Base-by-base conservation (phyloP, 1,140 invertebrate genomes). In the Bombus difficillimus region DNA sequence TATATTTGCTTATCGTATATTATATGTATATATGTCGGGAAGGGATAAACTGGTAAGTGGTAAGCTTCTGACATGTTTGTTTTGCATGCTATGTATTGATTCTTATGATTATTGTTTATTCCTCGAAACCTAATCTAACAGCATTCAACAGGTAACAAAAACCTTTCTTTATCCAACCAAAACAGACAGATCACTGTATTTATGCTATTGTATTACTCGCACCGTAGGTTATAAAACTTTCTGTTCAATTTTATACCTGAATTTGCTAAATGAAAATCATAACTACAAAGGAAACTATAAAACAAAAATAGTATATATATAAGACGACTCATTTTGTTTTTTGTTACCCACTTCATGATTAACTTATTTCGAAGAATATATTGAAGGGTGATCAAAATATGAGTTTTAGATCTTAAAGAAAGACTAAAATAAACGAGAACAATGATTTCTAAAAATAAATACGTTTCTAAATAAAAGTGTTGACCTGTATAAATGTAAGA, bases 21-120 rank as follows among this genome's bases (percentile, higher is more conserved):
- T 47, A 74, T 74, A 34, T 43, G 41, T 32, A 1, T 47, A n/a
- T 74, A 74, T 32, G 9, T 74, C 15, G 28, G 9, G 6, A n/a
- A 8, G 39, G 28, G 37, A 3, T 71, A 39, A 71, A 28, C 39
- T 41, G 39, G 39, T 72, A 72, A 72, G 39, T 75, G 43, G 43
- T 87, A 68, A 68, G 34, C 3, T 68, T 89, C 75, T 83, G 75
- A 80, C 86, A 43, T 80, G 83, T 81, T 72, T 88, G 73, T 86
- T 88, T 74, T 80, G 81, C 85, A 89, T 90, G 88, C 28, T 32
- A 18, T 82, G 68, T 78, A 87, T 28, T 78, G 62, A 66, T 78
- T 66, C 62, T 81, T 83, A 22, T 59, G 8, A 47, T 57, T 69
- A 22, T 66, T 12, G 5, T 8, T 79, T 37, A n/a, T 41, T 18